Conservation (phyloP, 2,888 invertebrate genomes). For the Rugalucina vietnamica region DNA sequence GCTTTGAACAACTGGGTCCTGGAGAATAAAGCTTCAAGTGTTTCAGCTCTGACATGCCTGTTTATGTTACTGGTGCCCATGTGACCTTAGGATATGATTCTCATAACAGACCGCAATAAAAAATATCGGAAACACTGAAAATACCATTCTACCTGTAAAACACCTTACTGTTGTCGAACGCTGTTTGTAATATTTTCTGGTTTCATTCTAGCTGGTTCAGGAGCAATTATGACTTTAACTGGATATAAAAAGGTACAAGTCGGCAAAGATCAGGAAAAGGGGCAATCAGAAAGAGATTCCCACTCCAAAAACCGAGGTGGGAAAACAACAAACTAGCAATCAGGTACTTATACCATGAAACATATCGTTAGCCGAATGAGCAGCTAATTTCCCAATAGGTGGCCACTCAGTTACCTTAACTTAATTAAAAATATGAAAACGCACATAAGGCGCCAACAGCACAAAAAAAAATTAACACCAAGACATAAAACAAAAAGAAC, state of each 20-base stretch:
- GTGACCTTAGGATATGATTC: slow-evolving; percentile 60
- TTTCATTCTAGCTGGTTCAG: slow-evolving; percentile 55
- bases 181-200: slow-evolving; percentile 59
- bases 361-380: no score
- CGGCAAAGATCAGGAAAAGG: slow-evolving; percentile 46
- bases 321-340: slow-evolving; percentile 98
- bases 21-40: not conserved
- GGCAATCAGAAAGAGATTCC: slow-evolving; percentile 87
- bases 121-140: slow-evolving; percentile 40
- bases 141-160: slow-evolving; percentile 60
- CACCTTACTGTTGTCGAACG: slow-evolving; percentile 65
- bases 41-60: slow-evolving; percentile 58
- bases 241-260: slow-evolving; percentile 69
- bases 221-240: slow-evolving; percentile 70
- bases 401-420: no score
- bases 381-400: no score
- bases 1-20: no score
- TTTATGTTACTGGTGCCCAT: slow-evolving; percentile 67
- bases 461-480: no score
- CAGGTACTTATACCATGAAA: no score
- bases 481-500: no score
- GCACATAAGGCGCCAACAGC: no score
- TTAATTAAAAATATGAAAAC: no score
- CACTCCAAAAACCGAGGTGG: slow-evolving; percentile 98
- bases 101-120: slow-evolving; percentile 28